Evolutionary conservation across 92 coral and sea anemone genomes (phyloP).

Genomic region (Plumapathes pennacea): DNA sequence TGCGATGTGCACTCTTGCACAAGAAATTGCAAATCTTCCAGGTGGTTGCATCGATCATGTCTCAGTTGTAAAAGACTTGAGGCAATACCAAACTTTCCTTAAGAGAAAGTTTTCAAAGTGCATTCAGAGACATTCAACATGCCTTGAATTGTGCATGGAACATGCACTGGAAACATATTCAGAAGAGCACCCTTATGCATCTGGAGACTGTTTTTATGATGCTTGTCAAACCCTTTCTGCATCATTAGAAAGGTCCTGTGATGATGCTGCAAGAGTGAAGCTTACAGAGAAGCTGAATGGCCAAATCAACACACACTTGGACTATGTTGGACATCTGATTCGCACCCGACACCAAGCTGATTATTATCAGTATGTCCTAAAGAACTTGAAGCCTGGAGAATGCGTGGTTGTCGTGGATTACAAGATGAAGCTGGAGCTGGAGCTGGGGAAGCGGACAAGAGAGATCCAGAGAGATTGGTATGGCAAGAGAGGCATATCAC

Average conservation of each 20-base stretch:
- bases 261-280: neutral
- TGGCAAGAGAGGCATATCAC: slow-evolving; percentile 9
- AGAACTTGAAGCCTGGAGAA: slow-evolving; percentile 18
- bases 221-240: neutral
- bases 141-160: slow-evolving; percentile 20
- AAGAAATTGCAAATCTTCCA: neutral
- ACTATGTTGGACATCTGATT: slow-evolving; percentile 5
- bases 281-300: neutral
- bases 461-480: slow-evolving; percentile 24
- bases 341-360: slow-evolving; percentile 14
- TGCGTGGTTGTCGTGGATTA: slow-evolving; percentile 11
- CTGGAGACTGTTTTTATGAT: neutral
- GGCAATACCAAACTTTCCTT: neutral
- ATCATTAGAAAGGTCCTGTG: neutral
- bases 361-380: slow-evolving; percentile 6
- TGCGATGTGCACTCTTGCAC: neutral
- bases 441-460: slow-evolving; percentile 4
- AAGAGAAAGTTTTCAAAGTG: slow-evolving; percentile 18
- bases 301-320: neutral
- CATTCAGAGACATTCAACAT: slow-evolving; percentile 16
- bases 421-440: slow-evolving; percentile 41
- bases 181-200: slow-evolving; percentile 6
- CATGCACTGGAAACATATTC: slow-evolving; percentile 29
- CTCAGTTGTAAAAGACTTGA: neutral
- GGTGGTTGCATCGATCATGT: neutral